These are phyloP conservation scores for Pseudopleuronectes americanus DNA, from an alignment of 2,797 vertebrate species.

Conservation along the genomic window DNA sequence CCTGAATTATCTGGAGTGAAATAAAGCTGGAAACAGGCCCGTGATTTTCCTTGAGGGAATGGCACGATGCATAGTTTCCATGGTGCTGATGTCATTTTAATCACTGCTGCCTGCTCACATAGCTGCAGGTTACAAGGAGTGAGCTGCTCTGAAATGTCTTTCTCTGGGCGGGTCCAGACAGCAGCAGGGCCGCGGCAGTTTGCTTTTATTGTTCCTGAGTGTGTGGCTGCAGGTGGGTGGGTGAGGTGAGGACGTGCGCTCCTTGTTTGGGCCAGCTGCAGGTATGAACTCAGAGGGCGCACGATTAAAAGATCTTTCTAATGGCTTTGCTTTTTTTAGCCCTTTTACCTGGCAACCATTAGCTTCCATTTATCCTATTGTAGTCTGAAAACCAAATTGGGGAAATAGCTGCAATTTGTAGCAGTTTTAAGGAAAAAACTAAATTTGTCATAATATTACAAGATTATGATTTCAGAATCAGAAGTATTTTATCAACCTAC, in stretches of 20 bases:
- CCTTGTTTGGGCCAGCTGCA: slow-evolving; percentile 17
- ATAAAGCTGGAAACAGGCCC: slow-evolving; percentile 57
- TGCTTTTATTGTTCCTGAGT: slow-evolving; percentile 40
- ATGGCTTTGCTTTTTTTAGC: neutral
- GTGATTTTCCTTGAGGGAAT: slow-evolving; percentile 72
- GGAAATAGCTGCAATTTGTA: neutral
- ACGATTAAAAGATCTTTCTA: neutral
- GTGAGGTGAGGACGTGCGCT: slow-evolving; percentile 13
- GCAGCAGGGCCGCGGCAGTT: slow-evolving; percentile 39
- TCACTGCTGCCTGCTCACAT: slow-evolving; percentile 51
- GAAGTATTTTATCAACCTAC: too few species aligned
- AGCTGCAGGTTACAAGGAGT: slow-evolving; percentile 31
- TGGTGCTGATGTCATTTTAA: slow-evolving; percentile 78
- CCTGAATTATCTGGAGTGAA: slow-evolving; percentile 66
- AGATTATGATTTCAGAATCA: too few species aligned
- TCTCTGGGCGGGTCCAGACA: slow-evolving; percentile 39
- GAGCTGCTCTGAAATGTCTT: slow-evolving; percentile 39
- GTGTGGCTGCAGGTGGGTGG: slow-evolving; percentile 22
- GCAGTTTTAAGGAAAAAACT: neutral
- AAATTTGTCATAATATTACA: neutral
- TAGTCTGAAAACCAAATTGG: neutral
- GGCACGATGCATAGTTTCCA: slow-evolving; percentile 58
- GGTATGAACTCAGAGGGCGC: neutral
- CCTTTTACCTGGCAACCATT: neutral
- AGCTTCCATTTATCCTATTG: neutral